Evolutionary conservation across 2,113 vertebrate species (phyloP).

Genomic region (Saguinus midas): DNA sequence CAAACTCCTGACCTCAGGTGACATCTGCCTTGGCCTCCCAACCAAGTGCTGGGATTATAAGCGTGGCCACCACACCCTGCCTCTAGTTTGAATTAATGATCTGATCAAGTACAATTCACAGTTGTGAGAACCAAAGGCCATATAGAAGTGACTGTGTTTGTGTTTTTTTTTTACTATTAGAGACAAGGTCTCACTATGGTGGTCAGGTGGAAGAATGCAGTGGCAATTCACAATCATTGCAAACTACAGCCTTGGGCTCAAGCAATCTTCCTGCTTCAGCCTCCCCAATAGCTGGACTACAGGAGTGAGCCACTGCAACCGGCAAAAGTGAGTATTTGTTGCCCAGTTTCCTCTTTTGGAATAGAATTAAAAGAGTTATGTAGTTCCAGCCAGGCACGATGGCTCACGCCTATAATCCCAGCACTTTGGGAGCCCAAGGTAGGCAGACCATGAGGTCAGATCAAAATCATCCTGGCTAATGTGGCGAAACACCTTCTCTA

Average conservation of each 20-base stretch:
- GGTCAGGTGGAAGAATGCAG: neutral
- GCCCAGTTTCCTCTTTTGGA: too few species aligned
- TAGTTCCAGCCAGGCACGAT: too few species aligned
- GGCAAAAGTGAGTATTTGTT: neutral
- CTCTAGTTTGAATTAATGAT: slow-evolving; percentile 8
- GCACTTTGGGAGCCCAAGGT: too few species aligned
- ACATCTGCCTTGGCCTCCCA: too few species aligned
- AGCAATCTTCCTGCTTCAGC: neutral
- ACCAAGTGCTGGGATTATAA: too few species aligned
- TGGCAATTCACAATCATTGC: neutral
- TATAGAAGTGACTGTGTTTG: neutral
- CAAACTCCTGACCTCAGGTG: too few species aligned
- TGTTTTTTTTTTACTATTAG: neutral
- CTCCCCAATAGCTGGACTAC: neutral
- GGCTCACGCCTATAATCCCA: too few species aligned
- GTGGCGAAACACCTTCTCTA: too few species aligned
- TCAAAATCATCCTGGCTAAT: too few species aligned
- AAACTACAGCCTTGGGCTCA: neutral
- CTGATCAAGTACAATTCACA: neutral
- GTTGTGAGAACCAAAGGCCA: neutral
- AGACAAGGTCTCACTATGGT: neutral
- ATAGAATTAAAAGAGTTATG: too few species aligned
- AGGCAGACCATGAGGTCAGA: too few species aligned
- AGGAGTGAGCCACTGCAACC: neutral
- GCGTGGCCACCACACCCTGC: too few species aligned